Evolutionary conservation across 1,140 invertebrate species (phyloP).

Genomic region (Geopemphigus sp.): DNA sequence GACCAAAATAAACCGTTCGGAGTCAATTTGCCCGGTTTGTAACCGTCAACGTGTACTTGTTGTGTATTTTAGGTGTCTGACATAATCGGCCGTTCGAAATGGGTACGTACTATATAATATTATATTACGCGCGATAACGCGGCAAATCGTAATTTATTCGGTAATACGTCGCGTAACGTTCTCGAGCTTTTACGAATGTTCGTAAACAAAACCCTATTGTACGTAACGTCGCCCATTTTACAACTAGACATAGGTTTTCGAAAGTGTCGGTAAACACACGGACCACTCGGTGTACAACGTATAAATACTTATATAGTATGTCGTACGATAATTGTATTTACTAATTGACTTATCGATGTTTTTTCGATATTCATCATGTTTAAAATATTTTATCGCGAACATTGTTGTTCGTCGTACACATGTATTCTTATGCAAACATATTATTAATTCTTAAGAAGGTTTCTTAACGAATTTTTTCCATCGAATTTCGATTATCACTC

Average conservation of each 20-base stretch:
- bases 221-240: too few species aligned
- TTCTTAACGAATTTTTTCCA: neutral
- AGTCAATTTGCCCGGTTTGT: too few species aligned
- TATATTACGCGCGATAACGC: too few species aligned
- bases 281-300: too few species aligned
- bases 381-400: neutral
- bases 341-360: too few species aligned
- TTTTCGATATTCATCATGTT: neutral
- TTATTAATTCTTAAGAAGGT: neutral
- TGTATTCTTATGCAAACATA: neutral
- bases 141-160: neutral
- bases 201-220: neutral
- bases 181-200: neutral
- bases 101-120: conserved; percentile 18
- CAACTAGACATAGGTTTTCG: too few species aligned
- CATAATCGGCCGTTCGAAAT: neutral
- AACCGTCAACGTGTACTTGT: too few species aligned
- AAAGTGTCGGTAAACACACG: too few species aligned
- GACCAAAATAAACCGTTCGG: too few species aligned
- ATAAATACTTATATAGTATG: too few species aligned
- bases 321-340: too few species aligned
- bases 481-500: neutral
- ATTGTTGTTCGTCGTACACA: neutral
- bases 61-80: too few species aligned
- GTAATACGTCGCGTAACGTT: neutral